Evolutionary conservation across 2,113 vertebrate genomes (phyloP).

Genomic region (Cettia cetti): DNA sequence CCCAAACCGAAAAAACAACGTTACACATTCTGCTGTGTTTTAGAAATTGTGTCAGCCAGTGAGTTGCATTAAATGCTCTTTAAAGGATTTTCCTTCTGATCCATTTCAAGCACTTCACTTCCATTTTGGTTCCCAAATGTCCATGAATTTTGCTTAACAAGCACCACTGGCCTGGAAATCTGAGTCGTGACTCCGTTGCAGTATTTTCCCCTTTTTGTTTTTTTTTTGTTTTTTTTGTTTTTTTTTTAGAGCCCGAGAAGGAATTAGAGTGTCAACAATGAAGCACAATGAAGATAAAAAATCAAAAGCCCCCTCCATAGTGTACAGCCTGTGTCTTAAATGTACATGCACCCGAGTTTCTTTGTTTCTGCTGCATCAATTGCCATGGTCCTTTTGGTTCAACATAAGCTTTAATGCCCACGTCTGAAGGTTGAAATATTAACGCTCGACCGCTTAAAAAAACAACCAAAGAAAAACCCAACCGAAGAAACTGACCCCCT

Average conservation of each 20-base stretch:
- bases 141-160: background rate
- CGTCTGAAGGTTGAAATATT: slow-evolving; percentile 50
- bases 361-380: slow-evolving; percentile 46
- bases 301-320: slow-evolving; percentile 12
- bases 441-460: background rate
- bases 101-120: background rate
- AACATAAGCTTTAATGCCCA: slow-evolving; percentile 54
- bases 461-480: background rate
- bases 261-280: slow-evolving; percentile 34
- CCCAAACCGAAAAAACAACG: slow-evolving; percentile 31
- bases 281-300: slow-evolving; percentile 42
- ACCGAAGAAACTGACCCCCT: background rate
- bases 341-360: slow-evolving; percentile 46
- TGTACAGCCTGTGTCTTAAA: slow-evolving; percentile 43
- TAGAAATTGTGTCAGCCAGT: slow-evolving; percentile 62
- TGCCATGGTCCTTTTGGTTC: slow-evolving; percentile 63
- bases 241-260: background rate
- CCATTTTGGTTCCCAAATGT: background rate
- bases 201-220: background rate
- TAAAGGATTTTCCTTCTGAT: slow-evolving; percentile 1
- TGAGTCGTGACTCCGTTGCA: background rate
- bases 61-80: slow-evolving; percentile 37
- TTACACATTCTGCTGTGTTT: slow-evolving; percentile 66
- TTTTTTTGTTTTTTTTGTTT: background rate
- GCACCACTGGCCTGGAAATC: background rate